Conservation (phyloP, 1,140 invertebrate genomes). For the Bombus polaris region DNA sequence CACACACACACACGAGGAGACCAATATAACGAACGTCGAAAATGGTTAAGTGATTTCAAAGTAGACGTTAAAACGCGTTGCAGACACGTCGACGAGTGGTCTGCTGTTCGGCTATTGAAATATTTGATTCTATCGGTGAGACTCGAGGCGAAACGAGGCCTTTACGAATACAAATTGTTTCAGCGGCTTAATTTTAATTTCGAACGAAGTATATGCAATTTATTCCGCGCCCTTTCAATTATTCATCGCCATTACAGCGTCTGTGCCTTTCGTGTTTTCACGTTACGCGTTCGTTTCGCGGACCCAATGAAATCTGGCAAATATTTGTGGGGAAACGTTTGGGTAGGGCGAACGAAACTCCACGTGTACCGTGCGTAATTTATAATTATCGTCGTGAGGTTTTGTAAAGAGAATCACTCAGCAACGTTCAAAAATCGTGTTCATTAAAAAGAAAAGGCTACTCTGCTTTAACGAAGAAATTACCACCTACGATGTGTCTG, state of each 20-base stretch:
- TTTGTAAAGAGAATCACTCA: background rate
- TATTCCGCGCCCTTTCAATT: slow-evolving; percentile 16
- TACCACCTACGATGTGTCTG: background rate
- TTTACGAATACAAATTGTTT: slow-evolving; percentile 14
- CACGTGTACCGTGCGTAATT: background rate
- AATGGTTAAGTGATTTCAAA: background rate
- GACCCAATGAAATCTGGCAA: slow-evolving; percentile 3
- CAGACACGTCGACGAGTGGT: background rate
- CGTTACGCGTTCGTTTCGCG: background rate
- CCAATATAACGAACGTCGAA: too few relatives aligned
- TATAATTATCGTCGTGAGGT: background rate
- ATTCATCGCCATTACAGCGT: slow-evolving; percentile 21
- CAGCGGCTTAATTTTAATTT: slow-evolving; percentile 25
- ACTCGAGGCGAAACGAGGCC: background rate
- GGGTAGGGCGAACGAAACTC: background rate
- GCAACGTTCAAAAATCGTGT: too few relatives aligned
- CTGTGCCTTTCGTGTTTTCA: background rate
- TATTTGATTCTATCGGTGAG: background rate
- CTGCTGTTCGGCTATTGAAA: background rate
- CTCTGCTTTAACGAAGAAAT: background rate
- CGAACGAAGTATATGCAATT: slow-evolving; percentile 36
- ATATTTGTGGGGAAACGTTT: slow-evolving; percentile 37
- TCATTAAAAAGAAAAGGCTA: background rate
- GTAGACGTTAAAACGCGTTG: background rate
- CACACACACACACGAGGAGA: too few relatives aligned